Evolutionary conservation across 2,888 invertebrate genomes (phyloP).

Genomic region (Scotopteryx bipunctaria): DNA sequence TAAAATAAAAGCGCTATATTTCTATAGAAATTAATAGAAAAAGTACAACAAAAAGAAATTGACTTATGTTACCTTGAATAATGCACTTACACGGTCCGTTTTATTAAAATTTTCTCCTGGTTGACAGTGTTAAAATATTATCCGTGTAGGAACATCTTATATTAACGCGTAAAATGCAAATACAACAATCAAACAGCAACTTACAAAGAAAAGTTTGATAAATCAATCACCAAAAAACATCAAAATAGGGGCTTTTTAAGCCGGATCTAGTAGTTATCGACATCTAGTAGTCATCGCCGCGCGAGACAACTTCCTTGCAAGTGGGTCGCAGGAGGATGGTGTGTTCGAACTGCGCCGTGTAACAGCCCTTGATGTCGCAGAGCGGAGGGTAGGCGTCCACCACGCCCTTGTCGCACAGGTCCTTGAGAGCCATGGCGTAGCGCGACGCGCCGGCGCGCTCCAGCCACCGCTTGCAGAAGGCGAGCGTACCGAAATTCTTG

Average conservation of each 20-base stretch:
- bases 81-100: too few species aligned
- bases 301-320: slow-evolving; percentile 98
- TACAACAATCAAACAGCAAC: slow-evolving; percentile 22
- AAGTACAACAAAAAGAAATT: slow-evolving; percentile 5
- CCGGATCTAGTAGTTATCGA: not conserved
- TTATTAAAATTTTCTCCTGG: too few species aligned
- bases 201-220: slow-evolving; percentile 15
- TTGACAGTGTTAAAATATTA: not conserved
- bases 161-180: slow-evolving; percentile 7
- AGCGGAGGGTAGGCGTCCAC: slow-evolving; percentile 99
- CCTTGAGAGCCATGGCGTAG: slow-evolving; percentile 99
- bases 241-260: slow-evolving; percentile 18
- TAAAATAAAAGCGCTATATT: slow-evolving; percentile 16
- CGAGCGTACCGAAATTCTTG: slow-evolving; percentile 98
- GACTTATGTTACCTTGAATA: too few species aligned
- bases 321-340: slow-evolving; percentile 98
- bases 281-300: slow-evolving; percentile 95
- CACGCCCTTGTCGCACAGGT: slow-evolving; percentile 98
- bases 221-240: slow-evolving; percentile 17
- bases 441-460: slow-evolving; percentile 98
- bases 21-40: slow-evolving; percentile 2
- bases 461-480: slow-evolving; percentile 99
- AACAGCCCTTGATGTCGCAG: slow-evolving; percentile 98
- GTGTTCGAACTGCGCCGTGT: slow-evolving; percentile 99
- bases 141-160: not conserved